Conservation (phyloP, 2,113 vertebrate species). For the Sapajus apella region DNA sequence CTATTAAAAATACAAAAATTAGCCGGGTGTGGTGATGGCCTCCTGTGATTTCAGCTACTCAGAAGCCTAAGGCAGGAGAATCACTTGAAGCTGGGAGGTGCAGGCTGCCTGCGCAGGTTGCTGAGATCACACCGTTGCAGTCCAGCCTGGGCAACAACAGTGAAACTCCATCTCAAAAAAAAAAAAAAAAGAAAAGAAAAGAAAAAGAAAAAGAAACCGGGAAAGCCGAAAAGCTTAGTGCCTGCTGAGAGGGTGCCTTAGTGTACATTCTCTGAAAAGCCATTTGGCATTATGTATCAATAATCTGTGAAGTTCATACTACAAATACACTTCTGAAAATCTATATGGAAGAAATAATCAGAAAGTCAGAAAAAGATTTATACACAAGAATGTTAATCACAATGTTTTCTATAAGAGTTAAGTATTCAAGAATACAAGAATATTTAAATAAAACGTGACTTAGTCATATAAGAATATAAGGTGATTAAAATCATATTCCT, state of each 20-base stretch:
- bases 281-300: neutral
- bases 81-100: too few relatives aligned
- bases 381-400: neutral
- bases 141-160: too few relatives aligned
- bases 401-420: neutral
- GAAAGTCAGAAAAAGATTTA: conserved; percentile 14
- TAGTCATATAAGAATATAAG: neutral
- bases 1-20: too few relatives aligned
- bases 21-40: too few relatives aligned
- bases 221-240: neutral
- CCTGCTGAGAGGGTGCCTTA: neutral
- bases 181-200: too few relatives aligned
- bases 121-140: too few relatives aligned
- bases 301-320: neutral
- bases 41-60: too few relatives aligned
- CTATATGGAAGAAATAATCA: neutral
- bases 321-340: neutral
- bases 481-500: neutral
- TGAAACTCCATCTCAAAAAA: too few relatives aligned
- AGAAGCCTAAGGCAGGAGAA: too few relatives aligned
- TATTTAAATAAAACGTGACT: neutral
- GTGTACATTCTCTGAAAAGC: neutral
- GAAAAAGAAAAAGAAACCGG: neutral
- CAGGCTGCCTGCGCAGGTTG: too few relatives aligned
- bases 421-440: neutral